Conservation (phyloP, 2,888 invertebrate genomes). For the Neoscelio sp. region DNA sequence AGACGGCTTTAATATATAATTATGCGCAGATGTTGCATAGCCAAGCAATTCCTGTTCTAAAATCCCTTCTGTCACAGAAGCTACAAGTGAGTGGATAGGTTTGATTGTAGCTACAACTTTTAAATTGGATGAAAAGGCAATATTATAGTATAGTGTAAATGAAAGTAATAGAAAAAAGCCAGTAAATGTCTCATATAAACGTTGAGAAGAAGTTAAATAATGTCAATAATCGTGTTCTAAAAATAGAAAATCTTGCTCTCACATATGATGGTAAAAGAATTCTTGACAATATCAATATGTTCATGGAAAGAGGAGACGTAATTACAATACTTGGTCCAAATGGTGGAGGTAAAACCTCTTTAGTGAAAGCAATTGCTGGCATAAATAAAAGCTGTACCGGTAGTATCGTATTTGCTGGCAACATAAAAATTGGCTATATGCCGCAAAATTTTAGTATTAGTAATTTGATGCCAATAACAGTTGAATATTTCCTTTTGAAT, state of each 20-base stretch:
- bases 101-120: slow-evolving; percentile 50
- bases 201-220: slow-evolving; percentile 50
- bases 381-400: slow-evolving; percentile 49
- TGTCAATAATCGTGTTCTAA: slow-evolving; percentile 50
- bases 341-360: slow-evolving; percentile 54
- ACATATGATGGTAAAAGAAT: slow-evolving; percentile 44
- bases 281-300: slow-evolving; percentile 51
- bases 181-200: slow-evolving; percentile 48
- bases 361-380: slow-evolving; percentile 51
- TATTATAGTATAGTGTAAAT: slow-evolving; percentile 48
- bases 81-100: slow-evolving; percentile 50
- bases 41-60: slow-evolving; percentile 43
- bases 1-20: slow-evolving; percentile 46
- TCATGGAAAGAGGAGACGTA: slow-evolving; percentile 46
- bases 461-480: slow-evolving; percentile 55
- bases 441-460: slow-evolving; percentile 54
- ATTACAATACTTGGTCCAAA: slow-evolving; percentile 53
- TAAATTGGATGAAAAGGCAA: slow-evolving; percentile 48
- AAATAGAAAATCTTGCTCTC: slow-evolving; percentile 52
- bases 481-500: slow-evolving; percentile 51
- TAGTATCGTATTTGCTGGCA: slow-evolving; percentile 38
- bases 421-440: slow-evolving; percentile 51
- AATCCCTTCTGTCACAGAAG: slow-evolving; percentile 46
- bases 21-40: slow-evolving; percentile 44
- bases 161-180: slow-evolving; percentile 47